Evolutionary conservation across 2,888 invertebrate species (phyloP), one percentile per base, ranked within the genome.

Genomic region (Meghimatium bilineatum): DNA sequence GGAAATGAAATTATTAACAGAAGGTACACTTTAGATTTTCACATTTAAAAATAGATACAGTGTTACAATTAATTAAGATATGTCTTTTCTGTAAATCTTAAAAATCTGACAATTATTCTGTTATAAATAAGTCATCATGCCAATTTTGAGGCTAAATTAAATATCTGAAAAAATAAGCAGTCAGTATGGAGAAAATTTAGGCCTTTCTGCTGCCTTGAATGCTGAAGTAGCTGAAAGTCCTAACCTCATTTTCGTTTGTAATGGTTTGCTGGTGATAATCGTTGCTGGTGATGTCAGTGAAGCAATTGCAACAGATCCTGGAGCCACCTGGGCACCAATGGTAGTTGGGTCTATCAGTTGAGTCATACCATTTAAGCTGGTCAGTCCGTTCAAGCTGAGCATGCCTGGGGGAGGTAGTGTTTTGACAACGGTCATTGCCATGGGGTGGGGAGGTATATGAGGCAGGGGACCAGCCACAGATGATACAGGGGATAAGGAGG

Each of bases 181-280:
- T 91, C 89, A 92, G 90, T 92, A 92, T 49, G 92, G 92, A 87
- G 92, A 87, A 88, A 92, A 91, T 88, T 92, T 92, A 69, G 90
- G 84, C 85, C 88, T 86, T 82, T 90, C 89, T 80, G 90, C 90
- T 71, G 90, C 89, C 88, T 90, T 90, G 84, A 90, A 88, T 44
- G 87, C 82, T 74, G 86, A 86, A 67, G 86, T 87, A 75, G 92
- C 90, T 84, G 90, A 88, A 83, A 91, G 88, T 83, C 91, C 91
- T 56, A 91, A 88, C 86, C 92, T 86, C 88, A 92, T 89, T 90
- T 92, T 92, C 85, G 91, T 89, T 74, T 90, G 89, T 83, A 91
- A 88, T 86, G 88, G 85, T 86, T 89, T 90, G 80, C 87, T 87
- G 10, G 49, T 76, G 17, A 80, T 69, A 36, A 83, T 76, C 6